These are phyloP conservation scores for Anoplopoma fimbria DNA, from an alignment of 2,113 vertebrate species.

Conservation along the genomic window DNA sequence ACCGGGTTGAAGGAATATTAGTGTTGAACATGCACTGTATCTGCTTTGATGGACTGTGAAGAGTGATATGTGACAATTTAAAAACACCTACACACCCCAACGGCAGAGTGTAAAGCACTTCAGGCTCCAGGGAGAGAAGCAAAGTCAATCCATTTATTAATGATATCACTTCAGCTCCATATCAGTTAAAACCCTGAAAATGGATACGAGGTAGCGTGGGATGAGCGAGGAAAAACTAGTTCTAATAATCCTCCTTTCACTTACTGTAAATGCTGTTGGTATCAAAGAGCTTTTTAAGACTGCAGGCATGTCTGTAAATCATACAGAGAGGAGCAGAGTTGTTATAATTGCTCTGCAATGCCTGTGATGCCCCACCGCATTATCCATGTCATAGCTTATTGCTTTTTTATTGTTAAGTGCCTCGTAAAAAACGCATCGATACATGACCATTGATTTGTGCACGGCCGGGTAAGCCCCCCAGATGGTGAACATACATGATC, in stretches of 20 bases:
- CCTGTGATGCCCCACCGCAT: conserved; percentile 69
- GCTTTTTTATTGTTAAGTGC: conserved; percentile 80
- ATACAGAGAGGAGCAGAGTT: conserved; percentile 60
- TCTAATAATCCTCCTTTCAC: conserved; percentile 65
- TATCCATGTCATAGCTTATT: conserved; percentile 78
- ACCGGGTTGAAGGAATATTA: conserved; percentile 60
- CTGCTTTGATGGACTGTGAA: conserved; percentile 54
- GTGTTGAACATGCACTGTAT: conserved; percentile 33
- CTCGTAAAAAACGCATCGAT: conserved; percentile 76
- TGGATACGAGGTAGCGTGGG: conserved; percentile 25
- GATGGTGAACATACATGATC: conserved; percentile 52
- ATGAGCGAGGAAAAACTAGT: conserved; percentile 47
- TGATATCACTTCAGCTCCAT: conserved; percentile 63
- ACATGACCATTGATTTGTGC: conserved; percentile 76
- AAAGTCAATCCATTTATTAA: conserved; percentile 65
- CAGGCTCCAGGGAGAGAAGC: conserved; percentile 62
- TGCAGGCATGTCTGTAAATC: conserved; percentile 67
- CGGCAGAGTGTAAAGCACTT: conserved; percentile 30
- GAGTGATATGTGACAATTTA: conserved; percentile 65
- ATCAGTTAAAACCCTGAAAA: conserved; percentile 67
- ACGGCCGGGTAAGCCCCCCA: conserved; percentile 39
- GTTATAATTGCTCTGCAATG: conserved; percentile 73
- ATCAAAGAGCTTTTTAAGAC: conserved; percentile 65
- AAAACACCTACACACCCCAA: conserved; percentile 62
- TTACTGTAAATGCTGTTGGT: conserved; percentile 68